These are phyloP conservation scores for Chrysomela aeneicollis DNA, from an alignment of 2,888 invertebrate genomes.

Conservation along the genomic window DNA sequence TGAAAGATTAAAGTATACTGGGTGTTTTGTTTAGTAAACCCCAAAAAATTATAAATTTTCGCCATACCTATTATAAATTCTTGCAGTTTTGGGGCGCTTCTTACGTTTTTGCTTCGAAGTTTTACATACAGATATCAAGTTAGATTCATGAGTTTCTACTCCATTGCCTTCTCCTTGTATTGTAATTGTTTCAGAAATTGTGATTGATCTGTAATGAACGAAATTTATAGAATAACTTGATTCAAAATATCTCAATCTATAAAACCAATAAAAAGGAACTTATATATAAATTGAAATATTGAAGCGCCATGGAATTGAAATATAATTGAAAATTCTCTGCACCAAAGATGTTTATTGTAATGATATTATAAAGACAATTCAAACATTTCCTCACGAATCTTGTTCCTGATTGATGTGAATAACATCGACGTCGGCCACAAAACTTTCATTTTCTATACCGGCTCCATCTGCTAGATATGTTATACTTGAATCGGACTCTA, in stretches of 20 bases:
- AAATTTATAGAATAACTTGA: neutral
- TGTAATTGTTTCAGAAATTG: slow-evolving; percentile 43
- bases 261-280: neutral
- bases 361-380: neutral
- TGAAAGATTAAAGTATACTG: no score
- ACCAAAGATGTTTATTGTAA: neutral
- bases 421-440: slow-evolving; percentile 2
- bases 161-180: slow-evolving; percentile 54
- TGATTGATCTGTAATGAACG: slow-evolving; percentile 40
- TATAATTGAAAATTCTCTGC: slow-evolving; percentile 2
- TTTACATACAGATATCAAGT: slow-evolving; percentile 25
- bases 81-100: slow-evolving; percentile 57
- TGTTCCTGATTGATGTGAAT: slow-evolving; percentile 23
- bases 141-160: slow-evolving; percentile 45
- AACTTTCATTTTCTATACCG: slow-evolving; percentile 19
- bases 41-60: neutral
- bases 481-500: slow-evolving; percentile 57
- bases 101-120: slow-evolving; percentile 51
- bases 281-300: neutral
- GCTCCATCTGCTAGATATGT: slow-evolving; percentile 48
- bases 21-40: no score
- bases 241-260: neutral
- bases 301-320: neutral
- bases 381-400: slow-evolving; percentile 1
- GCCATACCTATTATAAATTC: slow-evolving; percentile 32